Conservation (phyloP, 1,140 invertebrate species). For the Penaeus vannamei region DNA sequence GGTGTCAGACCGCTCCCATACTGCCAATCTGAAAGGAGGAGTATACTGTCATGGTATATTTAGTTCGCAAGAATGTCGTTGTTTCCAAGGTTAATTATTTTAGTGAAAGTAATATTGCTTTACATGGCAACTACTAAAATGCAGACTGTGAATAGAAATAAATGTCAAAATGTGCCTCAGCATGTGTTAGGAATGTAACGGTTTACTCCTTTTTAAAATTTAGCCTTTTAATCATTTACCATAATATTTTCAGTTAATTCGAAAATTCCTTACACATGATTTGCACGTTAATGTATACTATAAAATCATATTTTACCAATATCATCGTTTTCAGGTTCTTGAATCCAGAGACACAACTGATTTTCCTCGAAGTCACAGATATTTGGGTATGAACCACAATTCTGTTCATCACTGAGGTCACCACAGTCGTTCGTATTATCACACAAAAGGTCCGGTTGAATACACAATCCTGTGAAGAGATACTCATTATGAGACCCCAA, state of each 20-base stretch:
- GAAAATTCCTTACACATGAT: too few relatives aligned
- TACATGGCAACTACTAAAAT: too few relatives aligned
- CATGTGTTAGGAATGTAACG: too few relatives aligned
- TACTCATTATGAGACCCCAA: neutral
- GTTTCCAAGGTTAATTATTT: too few relatives aligned
- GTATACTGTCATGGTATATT: neutral
- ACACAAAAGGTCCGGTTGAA: constrained; percentile 39
- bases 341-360: constrained; percentile 35
- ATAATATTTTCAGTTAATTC: too few relatives aligned
- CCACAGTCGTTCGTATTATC: constrained; percentile 58
- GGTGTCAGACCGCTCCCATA: neutral
- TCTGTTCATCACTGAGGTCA: constrained; percentile 43
- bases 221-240: too few relatives aligned
- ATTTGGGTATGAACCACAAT: constrained; percentile 28
- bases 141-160: too few relatives aligned
- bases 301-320: constrained; percentile 28
- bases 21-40: constrained; percentile 39
- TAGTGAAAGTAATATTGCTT: too few relatives aligned
- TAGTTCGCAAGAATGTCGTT: too few relatives aligned
- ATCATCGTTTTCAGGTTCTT: constrained; percentile 45
- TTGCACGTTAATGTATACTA: too few relatives aligned
- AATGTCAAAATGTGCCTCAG: too few relatives aligned
- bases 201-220: too few relatives aligned
- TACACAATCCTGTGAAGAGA: constrained; percentile 39
- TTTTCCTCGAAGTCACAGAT: constrained; percentile 50